These are phyloP conservation scores for Pseudomyrmex dendroicus DNA, from an alignment of 1,140 invertebrate species.

Conservation along the genomic window DNA sequence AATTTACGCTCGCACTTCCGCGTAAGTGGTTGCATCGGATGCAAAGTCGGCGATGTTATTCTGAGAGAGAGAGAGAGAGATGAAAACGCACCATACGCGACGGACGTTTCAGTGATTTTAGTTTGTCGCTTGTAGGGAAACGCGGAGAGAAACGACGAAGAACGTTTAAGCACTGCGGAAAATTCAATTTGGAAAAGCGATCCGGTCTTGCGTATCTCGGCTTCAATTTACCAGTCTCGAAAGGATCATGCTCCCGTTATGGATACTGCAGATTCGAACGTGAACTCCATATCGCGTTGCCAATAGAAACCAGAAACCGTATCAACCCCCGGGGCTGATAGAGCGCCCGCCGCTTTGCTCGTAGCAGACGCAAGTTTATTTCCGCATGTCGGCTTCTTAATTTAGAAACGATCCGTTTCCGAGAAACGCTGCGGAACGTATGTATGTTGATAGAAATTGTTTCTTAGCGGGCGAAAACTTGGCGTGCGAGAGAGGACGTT, in stretches of 20 bases:
- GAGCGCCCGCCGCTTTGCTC: constrained; percentile 59
- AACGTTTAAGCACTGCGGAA: constrained; percentile 68
- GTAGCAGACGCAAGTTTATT: constrained; percentile 55
- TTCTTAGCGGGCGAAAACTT: constrained; percentile 36
- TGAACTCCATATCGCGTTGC: constrained; percentile 71
- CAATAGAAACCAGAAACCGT: constrained; percentile 73
- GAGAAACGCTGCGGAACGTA: constrained; percentile 32
- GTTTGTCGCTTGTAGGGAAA: constrained; percentile 47
- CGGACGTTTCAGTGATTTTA: constrained; percentile 47
- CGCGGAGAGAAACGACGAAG: constrained; percentile 20
- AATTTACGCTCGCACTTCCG: constrained; percentile 1
- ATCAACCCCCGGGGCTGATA: constrained; percentile 62
- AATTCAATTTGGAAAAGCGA: constrained; percentile 74
- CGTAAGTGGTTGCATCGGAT: constrained; percentile 23
- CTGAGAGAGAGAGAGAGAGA: constrained; percentile 29
- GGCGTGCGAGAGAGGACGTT: background rate
- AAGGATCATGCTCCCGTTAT: constrained; percentile 72
- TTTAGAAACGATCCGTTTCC: constrained; percentile 51
- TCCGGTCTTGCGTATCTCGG: constrained; percentile 68
- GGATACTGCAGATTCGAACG: constrained; percentile 71
- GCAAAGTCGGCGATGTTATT: constrained; percentile 47
- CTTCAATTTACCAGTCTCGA: constrained; percentile 69
- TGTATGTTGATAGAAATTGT: constrained; percentile 55
- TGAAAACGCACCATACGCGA: constrained; percentile 46
- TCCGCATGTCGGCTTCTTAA: constrained; percentile 47